Percentiles rank a stretch among this genome's conserved stretches.
Conservation (phyloP, 2,888 invertebrate genomes). For the Agrotis puta region DNA sequence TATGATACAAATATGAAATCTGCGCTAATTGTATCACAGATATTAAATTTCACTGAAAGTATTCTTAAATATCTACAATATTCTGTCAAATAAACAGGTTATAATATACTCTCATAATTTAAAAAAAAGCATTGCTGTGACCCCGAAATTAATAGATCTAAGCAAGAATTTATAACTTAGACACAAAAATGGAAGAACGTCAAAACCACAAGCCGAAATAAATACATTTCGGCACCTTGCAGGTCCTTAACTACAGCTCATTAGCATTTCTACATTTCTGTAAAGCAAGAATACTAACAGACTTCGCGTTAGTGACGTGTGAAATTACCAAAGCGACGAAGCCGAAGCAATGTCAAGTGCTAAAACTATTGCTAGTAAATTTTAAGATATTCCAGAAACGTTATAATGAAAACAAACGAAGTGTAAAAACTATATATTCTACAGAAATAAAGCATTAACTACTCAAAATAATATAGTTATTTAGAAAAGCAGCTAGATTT, state of each 20-base stretch:
- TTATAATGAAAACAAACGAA: slow-evolving; percentile 20
- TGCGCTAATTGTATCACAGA: slow-evolving; percentile 14
- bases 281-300: slow-evolving; percentile 11
- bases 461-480: slow-evolving; percentile 37
- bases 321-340: slow-evolving; percentile 15
- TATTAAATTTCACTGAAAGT: slow-evolving; percentile 15
- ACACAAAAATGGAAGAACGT: slow-evolving; percentile 25
- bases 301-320: slow-evolving; percentile 17
- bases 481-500: slow-evolving; percentile 33
- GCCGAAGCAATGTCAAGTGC: slow-evolving; percentile 25
- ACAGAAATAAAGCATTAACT: slow-evolving; percentile 33
- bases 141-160: slow-evolving; percentile 28
- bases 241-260: slow-evolving; percentile 13
- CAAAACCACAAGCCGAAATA: slow-evolving; percentile 22
- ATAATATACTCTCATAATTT: not conserved
- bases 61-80: slow-evolving; percentile 8
- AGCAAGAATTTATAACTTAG: slow-evolving; percentile 16
- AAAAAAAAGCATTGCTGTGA: not conserved
- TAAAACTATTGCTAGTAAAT: slow-evolving; percentile 28
- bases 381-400: slow-evolving; percentile 22
- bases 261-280: slow-evolving; percentile 27
- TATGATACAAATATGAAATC: slow-evolving; percentile 27
- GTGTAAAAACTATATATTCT: slow-evolving; percentile 30
- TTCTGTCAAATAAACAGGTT: not conserved
- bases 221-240: slow-evolving; percentile 26